Conservation (phyloP, 2,797 vertebrate species). For the Poeciliopsis turneri region DNA sequence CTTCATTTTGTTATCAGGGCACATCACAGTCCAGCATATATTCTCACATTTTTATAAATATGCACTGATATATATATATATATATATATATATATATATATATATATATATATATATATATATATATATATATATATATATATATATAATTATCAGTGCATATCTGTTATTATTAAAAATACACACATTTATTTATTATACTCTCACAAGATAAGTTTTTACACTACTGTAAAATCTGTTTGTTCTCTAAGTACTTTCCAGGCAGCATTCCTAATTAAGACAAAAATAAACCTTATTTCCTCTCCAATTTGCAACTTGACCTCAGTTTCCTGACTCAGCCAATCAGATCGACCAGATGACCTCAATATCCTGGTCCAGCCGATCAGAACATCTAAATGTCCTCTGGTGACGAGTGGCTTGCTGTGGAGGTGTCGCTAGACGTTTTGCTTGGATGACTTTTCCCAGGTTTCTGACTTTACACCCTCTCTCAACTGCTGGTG, state of each 20-base stretch:
- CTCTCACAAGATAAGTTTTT: not conserved
- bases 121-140: no score
- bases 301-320: constrained; percentile 37
- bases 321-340: constrained; percentile 58
- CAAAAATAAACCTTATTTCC: constrained; percentile 60
- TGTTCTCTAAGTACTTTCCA: constrained; percentile 1
- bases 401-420: constrained; percentile 49
- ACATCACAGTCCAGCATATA: not conserved
- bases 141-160: not conserved
- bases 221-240: not conserved
- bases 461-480: constrained; percentile 52
- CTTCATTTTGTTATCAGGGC: not conserved
- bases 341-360: constrained; percentile 73
- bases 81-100: no score
- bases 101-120: not conserved
- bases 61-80: not conserved
- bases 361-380: constrained; percentile 77
- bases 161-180: no score
- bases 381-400: constrained; percentile 80
- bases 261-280: constrained; percentile 15
- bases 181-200: no score
- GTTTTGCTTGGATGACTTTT: constrained; percentile 61
- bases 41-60: not conserved
- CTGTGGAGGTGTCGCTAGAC: constrained; percentile 55
- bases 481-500: constrained; percentile 45